Conservation (phyloP, 2,888 invertebrate species). For the Aproaerema taeniolella region DNA sequence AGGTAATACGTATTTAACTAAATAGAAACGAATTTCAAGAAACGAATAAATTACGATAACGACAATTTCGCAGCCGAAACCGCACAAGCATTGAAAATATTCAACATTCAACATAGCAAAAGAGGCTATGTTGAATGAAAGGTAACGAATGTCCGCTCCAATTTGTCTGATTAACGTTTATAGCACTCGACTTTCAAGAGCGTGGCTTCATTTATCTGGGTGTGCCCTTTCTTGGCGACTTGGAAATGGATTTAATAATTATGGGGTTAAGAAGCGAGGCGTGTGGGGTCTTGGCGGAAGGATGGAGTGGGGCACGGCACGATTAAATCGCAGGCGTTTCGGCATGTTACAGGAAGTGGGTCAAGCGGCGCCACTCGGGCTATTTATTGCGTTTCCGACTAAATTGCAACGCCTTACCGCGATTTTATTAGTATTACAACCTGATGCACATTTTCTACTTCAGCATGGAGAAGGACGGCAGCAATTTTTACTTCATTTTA, state of each 20-base stretch:
- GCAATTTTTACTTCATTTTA: background rate
- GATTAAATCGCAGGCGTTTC: constrained; percentile 74
- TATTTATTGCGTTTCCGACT: constrained; percentile 71
- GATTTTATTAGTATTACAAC: background rate
- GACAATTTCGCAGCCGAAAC: background rate
- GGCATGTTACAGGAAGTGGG: constrained; percentile 74
- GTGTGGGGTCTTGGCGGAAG: constrained; percentile 64
- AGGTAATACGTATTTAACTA: too few relatives aligned
- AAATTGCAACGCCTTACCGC: constrained; percentile 59
- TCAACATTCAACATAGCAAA: constrained; percentile 9
- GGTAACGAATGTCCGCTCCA: constrained; percentile 14
- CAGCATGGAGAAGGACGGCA: too few relatives aligned
- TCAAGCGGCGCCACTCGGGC: constrained; percentile 68
- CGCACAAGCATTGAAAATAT: constrained; percentile 5
- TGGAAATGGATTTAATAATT: constrained; percentile 68
- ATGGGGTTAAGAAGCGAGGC: constrained; percentile 64
- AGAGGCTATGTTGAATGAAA: constrained; percentile 13
- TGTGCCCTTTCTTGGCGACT: constrained; percentile 52
- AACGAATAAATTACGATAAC: background rate
- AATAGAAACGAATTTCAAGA: too few relatives aligned
- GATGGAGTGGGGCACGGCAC: constrained; percentile 60
- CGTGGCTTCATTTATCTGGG: constrained; percentile 22
- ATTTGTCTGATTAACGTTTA: constrained; percentile 11
- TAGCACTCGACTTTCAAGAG: constrained; percentile 1
- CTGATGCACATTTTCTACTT: constrained; percentile 1